Evolutionary conservation across 2,797 vertebrate genomes (phyloP), one percentile per base, ranked within the genome.

Genomic region (Centroberyx gerrardi): DNA sequence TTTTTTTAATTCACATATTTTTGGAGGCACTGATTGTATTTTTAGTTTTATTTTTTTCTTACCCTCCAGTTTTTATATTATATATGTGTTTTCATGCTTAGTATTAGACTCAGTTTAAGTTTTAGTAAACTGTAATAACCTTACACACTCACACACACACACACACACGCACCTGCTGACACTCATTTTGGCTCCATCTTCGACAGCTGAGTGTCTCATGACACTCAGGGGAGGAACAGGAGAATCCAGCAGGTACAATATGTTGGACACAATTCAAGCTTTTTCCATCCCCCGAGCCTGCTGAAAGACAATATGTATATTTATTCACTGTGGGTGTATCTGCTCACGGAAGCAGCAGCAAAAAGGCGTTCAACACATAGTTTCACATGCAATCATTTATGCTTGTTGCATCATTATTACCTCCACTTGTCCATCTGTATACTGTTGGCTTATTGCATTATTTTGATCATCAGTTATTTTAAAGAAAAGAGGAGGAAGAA

Each of bases 121-220:
- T 42, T 12, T 12, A 3, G 40, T 68, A 55, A 79, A 75, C 86
- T 74, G 8, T 31, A 68, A 80, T 82, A 78, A 82, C 78, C 79
- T 71, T 15, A 38, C 33, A 63, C 42, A 72, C 51, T 22, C 52
- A 61, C 52, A 71, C 61, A 55, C 64, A 17, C 65, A 51, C 46
- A 69, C 51, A 76, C 60, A 62, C 42, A 71, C 60, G 60, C 81
- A 79, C 75, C 82, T 84, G 76, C 81, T 85, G 73, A 87, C 60
- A 72, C 76, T 75, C 68, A 78, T 85, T 87, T 77, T 83, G 86
- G 84, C 84, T 55, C 62, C 18, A 69, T 81, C 65, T 75, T 77
- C 29, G 80, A 93, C 93, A 92, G 93, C 92, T 90, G 90, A 88
- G 83, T 75, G 83, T 92, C 89, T 80, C 81, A 82, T 90, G 83